Evolutionary conservation across 2,888 invertebrate genomes (phyloP), one percentile per base, ranked within the genome.

Genomic region (Bombylius discolor): DNA sequence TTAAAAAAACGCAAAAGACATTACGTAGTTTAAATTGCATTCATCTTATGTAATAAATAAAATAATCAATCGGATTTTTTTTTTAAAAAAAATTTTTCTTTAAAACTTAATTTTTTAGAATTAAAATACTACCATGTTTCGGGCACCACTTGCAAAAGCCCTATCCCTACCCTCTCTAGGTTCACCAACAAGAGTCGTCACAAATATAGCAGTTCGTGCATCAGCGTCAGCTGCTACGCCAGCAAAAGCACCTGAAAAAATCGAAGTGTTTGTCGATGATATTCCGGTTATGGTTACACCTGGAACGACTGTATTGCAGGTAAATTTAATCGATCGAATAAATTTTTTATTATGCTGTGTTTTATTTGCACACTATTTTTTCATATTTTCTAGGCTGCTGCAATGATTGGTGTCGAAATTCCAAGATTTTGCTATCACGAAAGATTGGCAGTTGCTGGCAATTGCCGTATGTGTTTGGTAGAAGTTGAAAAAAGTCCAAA

Each of bases 371-470:
- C 12, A 46, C 44, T 33, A 42, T 46, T 51, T 50, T 12, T 13
- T 52, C 14, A 8, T 9, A 51, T 23, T 23, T 23, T 23, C 23
- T 23, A 96, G 92, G 99, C 94, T 63, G 97, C 96, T 55, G 95
- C 96, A 2, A 79, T 87, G 75, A 83, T 88, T 62, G 99, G 99
- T 13, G 88, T 99, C 49, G 98, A 99, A 77, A 99, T 99, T 63
- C 99, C 99, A 4, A 79, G 99, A 58, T 99, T 99, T 74, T 99
- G 99, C 74, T 99, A 99, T 73, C 99, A 99, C 77, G 99, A 99
- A 71, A 82, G 99, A 52, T 80, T 99, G 56, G 95, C 98, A 6
- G 91, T 99, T 39, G 99, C 99, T 62, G 99, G 99, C 49, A 99
- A 99, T 77, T 99, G 98, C 70, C 83, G 99, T 61, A 99, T 99